A percentile compares a stretch with the other conserved stretches of the same genome.
phyloP scores from a whole-genome alignment of 1,140 invertebrate genomes.

The Danaus plexippus region DNA sequence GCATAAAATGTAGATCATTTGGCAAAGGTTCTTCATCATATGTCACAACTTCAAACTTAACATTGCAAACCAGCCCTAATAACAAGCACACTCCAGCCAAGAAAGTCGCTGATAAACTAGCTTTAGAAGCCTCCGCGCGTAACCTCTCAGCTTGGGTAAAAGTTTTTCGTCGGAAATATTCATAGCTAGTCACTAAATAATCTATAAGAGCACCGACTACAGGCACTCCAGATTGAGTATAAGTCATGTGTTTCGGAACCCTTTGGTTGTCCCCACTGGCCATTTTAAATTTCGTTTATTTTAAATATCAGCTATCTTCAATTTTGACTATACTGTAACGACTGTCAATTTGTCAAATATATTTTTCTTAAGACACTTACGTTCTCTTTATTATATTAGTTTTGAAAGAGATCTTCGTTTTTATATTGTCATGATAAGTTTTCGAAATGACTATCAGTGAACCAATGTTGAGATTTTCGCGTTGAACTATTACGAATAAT shows the following conservation, averaged over 20 bases:
- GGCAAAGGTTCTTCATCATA: slow-evolving; percentile 38
- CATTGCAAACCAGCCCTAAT: slow-evolving; percentile 44
- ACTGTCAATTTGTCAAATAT: too few species aligned
- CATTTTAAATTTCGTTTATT: slow-evolving; percentile 13
- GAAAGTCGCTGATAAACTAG: slow-evolving; percentile 42
- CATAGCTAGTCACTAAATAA: slow-evolving; percentile 42
- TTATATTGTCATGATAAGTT: too few species aligned
- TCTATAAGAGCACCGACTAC: slow-evolving; percentile 49
- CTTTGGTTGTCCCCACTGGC: slow-evolving; percentile 15
- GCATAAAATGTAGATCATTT: slow-evolving; percentile 50
- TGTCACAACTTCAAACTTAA: slow-evolving; percentile 56
- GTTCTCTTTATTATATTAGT: too few species aligned
- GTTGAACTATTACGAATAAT: too few species aligned
- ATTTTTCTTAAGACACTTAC: too few species aligned
- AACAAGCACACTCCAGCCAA: slow-evolving; percentile 37
- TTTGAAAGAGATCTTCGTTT: too few species aligned
- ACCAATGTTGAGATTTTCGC: too few species aligned
- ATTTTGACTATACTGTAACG: neutral
- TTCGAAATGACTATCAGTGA: too few species aligned
- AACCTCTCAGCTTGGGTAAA: slow-evolving; percentile 37
- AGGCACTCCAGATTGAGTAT: slow-evolving; percentile 41
- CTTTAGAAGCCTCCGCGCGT: slow-evolving; percentile 24
- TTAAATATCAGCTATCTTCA: neutral
- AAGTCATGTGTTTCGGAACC: slow-evolving; percentile 38
- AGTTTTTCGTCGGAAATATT: slow-evolving; percentile 38